Evolutionary conservation across 2,797 vertebrate genomes (phyloP).

Genomic region (Antrozous pallidus): DNA sequence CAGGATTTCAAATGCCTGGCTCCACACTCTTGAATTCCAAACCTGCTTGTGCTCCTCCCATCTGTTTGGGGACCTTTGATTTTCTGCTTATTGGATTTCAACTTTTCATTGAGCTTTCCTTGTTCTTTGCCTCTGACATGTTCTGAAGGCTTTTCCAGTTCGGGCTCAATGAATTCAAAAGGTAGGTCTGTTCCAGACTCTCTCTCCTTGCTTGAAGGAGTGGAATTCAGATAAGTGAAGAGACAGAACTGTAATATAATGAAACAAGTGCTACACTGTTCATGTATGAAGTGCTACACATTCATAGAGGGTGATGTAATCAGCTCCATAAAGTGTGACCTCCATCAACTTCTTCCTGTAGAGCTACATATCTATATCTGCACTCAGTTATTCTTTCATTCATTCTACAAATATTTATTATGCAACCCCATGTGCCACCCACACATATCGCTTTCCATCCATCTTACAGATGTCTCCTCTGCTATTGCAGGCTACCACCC

Average conservation of each 20-base stretch:
- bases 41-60: background rate
- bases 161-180: background rate
- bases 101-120: background rate
- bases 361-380: slow-evolving; percentile 33
- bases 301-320: slow-evolving; percentile 58
- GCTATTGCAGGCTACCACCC: slow-evolving; percentile 24
- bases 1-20: slow-evolving; percentile 26
- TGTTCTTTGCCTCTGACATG: slow-evolving; percentile 10
- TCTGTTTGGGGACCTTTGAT: background rate
- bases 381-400: slow-evolving; percentile 47
- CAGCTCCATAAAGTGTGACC: slow-evolving; percentile 23
- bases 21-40: slow-evolving; percentile 18
- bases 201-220: background rate
- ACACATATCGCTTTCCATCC: background rate
- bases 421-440: slow-evolving; percentile 55
- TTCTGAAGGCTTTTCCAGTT: background rate
- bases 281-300: background rate
- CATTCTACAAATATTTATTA: slow-evolving; percentile 68
- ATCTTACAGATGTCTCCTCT: background rate
- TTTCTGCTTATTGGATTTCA: slow-evolving; percentile 30
- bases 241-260: background rate
- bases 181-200: background rate
- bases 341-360: slow-evolving; percentile 40
- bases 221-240: background rate
- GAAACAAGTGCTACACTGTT: slow-evolving; percentile 25